Conservation (phyloP, 2,797 vertebrate species). For the Tarsius wallacei region DNA sequence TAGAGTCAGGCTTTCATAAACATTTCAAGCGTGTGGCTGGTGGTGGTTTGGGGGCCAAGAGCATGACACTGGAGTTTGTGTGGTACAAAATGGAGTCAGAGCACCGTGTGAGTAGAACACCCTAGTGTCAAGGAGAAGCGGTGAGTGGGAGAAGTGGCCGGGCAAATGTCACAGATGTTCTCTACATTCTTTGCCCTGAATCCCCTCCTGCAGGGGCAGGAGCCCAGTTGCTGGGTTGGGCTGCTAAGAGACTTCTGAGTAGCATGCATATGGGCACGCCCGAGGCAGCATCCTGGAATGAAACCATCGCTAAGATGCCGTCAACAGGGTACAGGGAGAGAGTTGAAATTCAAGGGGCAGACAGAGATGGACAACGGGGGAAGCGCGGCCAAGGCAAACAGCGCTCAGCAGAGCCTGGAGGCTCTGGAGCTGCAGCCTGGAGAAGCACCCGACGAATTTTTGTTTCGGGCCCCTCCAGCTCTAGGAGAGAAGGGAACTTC, state of each 20-base stretch:
- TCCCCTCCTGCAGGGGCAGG: neutral
- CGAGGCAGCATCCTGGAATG: neutral
- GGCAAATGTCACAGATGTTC: neutral
- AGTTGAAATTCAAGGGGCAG: conserved; percentile 25
- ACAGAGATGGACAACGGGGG: neutral
- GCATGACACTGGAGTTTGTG: neutral
- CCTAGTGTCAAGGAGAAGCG: conserved; percentile 25
- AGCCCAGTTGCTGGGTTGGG: neutral
- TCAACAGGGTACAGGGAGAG: neutral
- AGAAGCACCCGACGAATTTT: neutral
- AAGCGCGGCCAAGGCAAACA: neutral
- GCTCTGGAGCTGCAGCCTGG: neutral
- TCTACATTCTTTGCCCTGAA: neutral
- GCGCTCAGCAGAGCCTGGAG: neutral
- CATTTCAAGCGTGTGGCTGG: neutral
- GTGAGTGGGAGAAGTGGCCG: neutral
- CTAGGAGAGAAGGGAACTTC: neutral
- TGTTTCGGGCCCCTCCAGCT: neutral
- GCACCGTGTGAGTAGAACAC: neutral
- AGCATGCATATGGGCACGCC: neutral
- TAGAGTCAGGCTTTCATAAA: conserved; percentile 52
- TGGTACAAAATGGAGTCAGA: neutral
- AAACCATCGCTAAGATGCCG: conserved; percentile 17
- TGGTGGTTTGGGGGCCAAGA: neutral
- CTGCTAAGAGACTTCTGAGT: neutral